Evolutionary conservation across 2,113 vertebrate genomes (phyloP).

Genomic region (Thunnus thynnus): DNA sequence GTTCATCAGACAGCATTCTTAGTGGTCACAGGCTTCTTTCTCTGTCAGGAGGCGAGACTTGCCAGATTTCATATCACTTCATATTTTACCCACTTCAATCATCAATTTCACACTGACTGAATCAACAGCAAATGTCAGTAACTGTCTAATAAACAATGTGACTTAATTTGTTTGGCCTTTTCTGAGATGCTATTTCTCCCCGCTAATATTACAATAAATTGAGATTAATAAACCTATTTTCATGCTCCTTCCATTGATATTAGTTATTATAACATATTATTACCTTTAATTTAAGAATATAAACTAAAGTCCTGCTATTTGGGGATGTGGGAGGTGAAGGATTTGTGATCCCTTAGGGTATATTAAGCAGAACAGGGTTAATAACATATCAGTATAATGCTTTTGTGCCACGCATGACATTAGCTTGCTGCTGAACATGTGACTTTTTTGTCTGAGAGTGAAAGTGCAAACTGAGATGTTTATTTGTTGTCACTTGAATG

Average conservation of each 20-base stretch:
- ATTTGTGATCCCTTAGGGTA: not conserved
- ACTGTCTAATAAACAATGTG: constrained; percentile 10
- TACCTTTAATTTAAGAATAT: not conserved
- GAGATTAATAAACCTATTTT: not conserved
- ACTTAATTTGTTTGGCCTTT: constrained; percentile 5
- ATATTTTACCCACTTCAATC: constrained; percentile 38
- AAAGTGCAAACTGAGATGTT: constrained; percentile 36
- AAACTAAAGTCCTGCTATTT: no score
- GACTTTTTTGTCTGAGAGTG: not conserved
- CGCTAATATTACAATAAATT: not conserved
- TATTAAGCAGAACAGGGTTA: not conserved
- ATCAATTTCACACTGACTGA: constrained; percentile 29
- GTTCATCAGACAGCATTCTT: constrained; percentile 47
- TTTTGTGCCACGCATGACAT: constrained; percentile 11
- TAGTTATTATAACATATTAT: not conserved
- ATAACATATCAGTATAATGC: not conserved
- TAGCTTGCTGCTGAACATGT: not conserved
- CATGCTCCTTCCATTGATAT: not conserved
- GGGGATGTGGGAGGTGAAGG: not conserved
- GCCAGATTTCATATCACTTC: constrained; percentile 55
- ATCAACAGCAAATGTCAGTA: constrained; percentile 36
- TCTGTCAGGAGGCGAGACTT: constrained; percentile 29
- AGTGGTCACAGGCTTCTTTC: constrained; percentile 32
- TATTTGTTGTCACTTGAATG: not conserved
- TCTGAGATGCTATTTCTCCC: not conserved